Conservation (phyloP, 1,140 invertebrate species). For the Semibalanus balanoides region DNA sequence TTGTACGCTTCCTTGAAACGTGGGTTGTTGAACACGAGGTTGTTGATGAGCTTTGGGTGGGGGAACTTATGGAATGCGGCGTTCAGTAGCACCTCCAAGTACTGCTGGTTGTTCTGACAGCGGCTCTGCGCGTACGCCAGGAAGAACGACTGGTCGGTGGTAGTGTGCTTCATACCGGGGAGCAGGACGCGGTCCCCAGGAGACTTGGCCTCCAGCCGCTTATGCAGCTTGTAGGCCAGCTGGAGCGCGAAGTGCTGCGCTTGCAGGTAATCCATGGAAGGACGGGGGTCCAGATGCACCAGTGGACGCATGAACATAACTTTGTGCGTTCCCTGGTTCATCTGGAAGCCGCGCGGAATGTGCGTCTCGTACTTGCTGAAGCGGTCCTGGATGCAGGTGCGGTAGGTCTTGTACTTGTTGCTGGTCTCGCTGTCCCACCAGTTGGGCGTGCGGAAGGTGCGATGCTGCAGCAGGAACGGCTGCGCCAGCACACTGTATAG, state of each 20-base stretch:
- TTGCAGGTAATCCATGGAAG: slow-evolving; percentile 4
- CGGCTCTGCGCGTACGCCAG: slow-evolving; percentile 5
- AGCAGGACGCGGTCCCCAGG: neutral
- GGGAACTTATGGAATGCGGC: slow-evolving; percentile 5
- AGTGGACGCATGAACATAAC: neutral
- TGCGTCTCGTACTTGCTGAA: slow-evolving; percentile 5
- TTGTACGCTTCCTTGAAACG: neutral
- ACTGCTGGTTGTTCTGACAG: slow-evolving; percentile 1
- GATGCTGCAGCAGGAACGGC: slow-evolving; percentile 3
- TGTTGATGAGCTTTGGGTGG: neutral
- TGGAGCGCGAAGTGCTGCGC: neutral
- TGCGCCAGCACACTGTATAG: neutral
- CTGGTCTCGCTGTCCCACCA: neutral
- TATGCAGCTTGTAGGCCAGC: slow-evolving; percentile 5
- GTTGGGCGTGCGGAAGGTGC: slow-evolving; percentile 1
- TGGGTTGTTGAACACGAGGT: neutral
- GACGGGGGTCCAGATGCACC: neutral
- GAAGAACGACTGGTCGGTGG: slow-evolving; percentile 4
- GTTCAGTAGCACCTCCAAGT: neutral
- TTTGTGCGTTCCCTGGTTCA: neutral
- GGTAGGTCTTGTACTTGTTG: neutral
- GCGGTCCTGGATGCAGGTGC: neutral
- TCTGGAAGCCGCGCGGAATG: slow-evolving; percentile 5
- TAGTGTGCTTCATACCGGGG: neutral
- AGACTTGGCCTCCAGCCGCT: neutral